A percentile compares a stretch with the other conserved stretches of the same genome.
phyloP scores from a whole-genome alignment of 2,113 vertebrate genomes.

The Dolichotis patagonum region DNA sequence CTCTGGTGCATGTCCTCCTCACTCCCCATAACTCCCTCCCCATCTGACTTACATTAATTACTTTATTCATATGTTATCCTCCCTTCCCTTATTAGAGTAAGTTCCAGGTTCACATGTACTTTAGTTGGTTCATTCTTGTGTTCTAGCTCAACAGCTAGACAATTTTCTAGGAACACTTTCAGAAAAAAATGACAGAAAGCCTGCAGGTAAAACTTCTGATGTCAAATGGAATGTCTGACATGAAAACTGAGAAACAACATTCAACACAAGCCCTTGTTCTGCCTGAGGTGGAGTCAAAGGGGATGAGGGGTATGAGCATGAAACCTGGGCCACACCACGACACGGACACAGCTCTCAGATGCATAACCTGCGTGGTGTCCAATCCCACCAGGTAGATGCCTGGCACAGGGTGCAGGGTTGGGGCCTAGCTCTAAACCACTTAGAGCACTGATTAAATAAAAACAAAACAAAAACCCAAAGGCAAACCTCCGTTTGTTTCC shows the following conservation, averaged over 20 bases:
- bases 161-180: not conserved
- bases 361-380: not conserved
- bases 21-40: not conserved
- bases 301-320: not conserved
- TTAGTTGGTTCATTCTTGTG: not conserved
- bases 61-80: not conserved
- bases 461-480: not conserved
- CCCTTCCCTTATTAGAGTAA: not conserved
- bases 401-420: not conserved
- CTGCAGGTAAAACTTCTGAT: not conserved
- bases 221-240: not conserved
- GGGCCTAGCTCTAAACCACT: not conserved
- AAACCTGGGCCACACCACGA: not conserved
- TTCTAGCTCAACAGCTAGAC: not conserved
- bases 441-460: not conserved
- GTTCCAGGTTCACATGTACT: not conserved
- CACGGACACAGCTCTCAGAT: not conserved
- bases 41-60: not conserved
- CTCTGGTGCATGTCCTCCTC: no score
- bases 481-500: not conserved
- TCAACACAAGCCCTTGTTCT: not conserved
- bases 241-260: not conserved
- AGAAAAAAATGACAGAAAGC: constrained; percentile 12
- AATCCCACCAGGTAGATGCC: not conserved
- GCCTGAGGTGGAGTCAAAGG: not conserved